Conservation (phyloP, 35 echinoderm and acorn worm species). For the Lytechinus pictus region DNA sequence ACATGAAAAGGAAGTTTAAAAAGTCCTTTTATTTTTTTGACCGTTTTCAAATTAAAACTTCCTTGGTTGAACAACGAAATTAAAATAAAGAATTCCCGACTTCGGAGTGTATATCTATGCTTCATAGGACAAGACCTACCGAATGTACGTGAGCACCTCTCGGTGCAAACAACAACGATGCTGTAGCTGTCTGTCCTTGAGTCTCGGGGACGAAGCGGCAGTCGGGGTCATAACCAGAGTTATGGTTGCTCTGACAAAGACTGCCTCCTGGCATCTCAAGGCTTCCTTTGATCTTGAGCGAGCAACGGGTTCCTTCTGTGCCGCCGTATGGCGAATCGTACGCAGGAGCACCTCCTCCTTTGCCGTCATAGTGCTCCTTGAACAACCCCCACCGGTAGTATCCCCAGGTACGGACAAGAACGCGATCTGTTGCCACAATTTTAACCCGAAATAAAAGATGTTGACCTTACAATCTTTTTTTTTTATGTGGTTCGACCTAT, state of each 20-base stretch:
- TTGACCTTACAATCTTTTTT: too few species aligned
- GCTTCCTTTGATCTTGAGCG: background rate
- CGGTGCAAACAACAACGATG: conserved; percentile 7
- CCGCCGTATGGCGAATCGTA: background rate
- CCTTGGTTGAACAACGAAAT: too few species aligned
- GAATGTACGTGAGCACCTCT: conserved; percentile 16
- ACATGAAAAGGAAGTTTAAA: too few species aligned
- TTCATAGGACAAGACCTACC: background rate
- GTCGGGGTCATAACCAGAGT: background rate
- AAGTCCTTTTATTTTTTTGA: too few species aligned
- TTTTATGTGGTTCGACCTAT: too few species aligned
- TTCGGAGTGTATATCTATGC: too few species aligned
- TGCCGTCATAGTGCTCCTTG: conserved; percentile 27
- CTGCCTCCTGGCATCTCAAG: background rate
- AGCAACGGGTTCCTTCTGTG: conserved; percentile 25
- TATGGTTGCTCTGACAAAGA: background rate
- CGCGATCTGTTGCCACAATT: background rate
- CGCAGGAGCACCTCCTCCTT: background rate
- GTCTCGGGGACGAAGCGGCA: conserved; percentile 18
- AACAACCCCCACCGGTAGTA: conserved; percentile 37
- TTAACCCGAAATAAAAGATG: too few species aligned
- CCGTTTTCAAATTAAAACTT: too few species aligned
- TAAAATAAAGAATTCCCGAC: too few species aligned
- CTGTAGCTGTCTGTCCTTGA: conserved; percentile 16
- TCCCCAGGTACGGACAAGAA: conserved; percentile 7